Conservation (phyloP, 2,797 vertebrate species). For the Fistularia commersonii region DNA sequence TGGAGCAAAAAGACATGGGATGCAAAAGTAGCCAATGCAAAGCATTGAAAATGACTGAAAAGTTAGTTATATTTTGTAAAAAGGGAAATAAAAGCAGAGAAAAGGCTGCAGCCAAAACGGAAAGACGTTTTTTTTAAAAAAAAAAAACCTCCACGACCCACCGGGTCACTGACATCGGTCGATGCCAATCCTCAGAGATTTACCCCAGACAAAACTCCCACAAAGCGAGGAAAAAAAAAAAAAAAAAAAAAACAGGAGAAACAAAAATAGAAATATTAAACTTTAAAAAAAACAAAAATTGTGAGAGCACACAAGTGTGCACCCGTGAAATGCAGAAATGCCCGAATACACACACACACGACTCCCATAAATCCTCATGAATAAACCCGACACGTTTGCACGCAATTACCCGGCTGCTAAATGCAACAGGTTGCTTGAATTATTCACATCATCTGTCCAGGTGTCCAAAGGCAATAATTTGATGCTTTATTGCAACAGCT, state of each 20-base stretch:
- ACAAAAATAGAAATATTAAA: too few relatives aligned
- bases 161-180: conserved; percentile 37
- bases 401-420: conserved; percentile 8
- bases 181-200: conserved; percentile 41
- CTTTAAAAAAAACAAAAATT: too few relatives aligned
- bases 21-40: conserved; percentile 27
- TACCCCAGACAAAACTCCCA: background rate
- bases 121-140: conserved; percentile 32
- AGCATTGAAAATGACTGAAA: conserved; percentile 28
- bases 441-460: conserved; percentile 6
- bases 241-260: too few relatives aligned
- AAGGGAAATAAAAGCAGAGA: conserved; percentile 6
- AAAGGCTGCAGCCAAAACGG: conserved; percentile 40
- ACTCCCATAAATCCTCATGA: too few relatives aligned
- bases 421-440: conserved; percentile 26
- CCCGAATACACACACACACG: too few relatives aligned
- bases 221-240: too few relatives aligned
- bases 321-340: too few relatives aligned
- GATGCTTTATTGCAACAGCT: conserved; percentile 26
- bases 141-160: conserved; percentile 36
- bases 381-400: conserved; percentile 1
- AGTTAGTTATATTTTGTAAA: conserved; percentile 17
- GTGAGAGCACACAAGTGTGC: too few relatives aligned
- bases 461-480: conserved; percentile 14
- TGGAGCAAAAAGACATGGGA: conserved; percentile 21